These are phyloP conservation scores for Hyperoodon ampullatus DNA, from an alignment of 2,113 vertebrate genomes.

Conservation along the genomic window DNA sequence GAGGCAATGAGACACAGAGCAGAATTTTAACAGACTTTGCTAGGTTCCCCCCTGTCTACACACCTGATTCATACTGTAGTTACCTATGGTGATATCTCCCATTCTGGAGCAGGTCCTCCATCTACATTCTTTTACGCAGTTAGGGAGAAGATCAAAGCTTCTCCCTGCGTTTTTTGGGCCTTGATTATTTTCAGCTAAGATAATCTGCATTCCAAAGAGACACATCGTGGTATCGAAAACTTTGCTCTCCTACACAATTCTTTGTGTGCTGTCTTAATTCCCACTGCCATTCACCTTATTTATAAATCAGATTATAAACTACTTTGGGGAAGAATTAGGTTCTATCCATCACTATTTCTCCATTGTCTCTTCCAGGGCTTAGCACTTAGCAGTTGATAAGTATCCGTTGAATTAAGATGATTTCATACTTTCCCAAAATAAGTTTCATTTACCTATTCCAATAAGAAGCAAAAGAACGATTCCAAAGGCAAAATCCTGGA, in stretches of 20 bases:
- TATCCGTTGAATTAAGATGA: slow-evolving; percentile 6
- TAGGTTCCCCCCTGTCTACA: background rate
- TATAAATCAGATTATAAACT: background rate
- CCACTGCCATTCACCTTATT: background rate
- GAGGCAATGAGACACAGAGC: background rate
- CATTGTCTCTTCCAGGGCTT: background rate
- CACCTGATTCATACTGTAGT: background rate
- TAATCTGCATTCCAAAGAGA: background rate
- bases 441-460: background rate
- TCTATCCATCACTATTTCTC: background rate
- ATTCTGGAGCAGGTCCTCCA: background rate
- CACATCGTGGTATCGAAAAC: background rate
- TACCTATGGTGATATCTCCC: background rate
- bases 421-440: background rate
- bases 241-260: background rate
- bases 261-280: background rate
- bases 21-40: background rate
- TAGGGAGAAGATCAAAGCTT: background rate
- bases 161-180: background rate
- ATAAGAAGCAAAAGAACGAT: slow-evolving; percentile 23
- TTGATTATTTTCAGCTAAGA: background rate
- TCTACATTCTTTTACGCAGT: background rate
- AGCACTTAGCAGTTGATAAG: background rate
- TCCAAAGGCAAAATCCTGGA: background rate
- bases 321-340: background rate